Base-by-base conservation (phyloP, 2,797 vertebrate species). In the Fistularia tabacaria region DNA sequence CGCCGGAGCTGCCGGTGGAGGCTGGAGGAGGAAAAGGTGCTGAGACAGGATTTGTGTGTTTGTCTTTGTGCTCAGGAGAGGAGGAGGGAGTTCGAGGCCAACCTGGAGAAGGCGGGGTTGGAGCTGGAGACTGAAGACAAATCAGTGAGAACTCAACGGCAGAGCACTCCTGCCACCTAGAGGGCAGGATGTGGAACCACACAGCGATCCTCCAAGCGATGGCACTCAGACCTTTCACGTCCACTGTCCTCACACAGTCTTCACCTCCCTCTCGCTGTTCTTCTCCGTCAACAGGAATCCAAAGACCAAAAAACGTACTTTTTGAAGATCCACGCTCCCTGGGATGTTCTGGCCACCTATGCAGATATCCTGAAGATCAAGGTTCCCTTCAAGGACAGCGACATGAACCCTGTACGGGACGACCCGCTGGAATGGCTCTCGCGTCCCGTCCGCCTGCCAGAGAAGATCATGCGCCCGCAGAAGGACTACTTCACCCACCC, bases 281-380 rank as follows among this genome's bases (percentile, higher is more conserved):
- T 42, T 0, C 55, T 3, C 7, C 51, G 51, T 0, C 14, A 8
- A 6, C 78, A 99, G 97, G 92, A 95, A 46, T 95, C 96, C 1
- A 95, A 97, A 72, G 93, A 97, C 62, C 91, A 93, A 14, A 95
- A 85, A 80, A 96, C 93, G 0, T 98, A 90, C 60, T 99, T 94
- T 82, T 77, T 98, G 46, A 99, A 99, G 90, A 93, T 99, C 67
- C 96, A 99, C 0, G 94, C 94, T 0, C 93, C 97, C 0, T 98
- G 95, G 94, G 93, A 97, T 4, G 92, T 97, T 9, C 82, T 98
- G 58, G 85, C 91, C 71, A 94, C 90, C 0, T 96, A 97, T 0
- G 97, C 96, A 0, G 95, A 98, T 62, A 88, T 97, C 48, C 73
- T 98, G 66, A 96, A 95, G 53, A 92, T 99, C 65, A 99, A 96